Conservation (phyloP, 2,797 vertebrate genomes). For the Premnoplex brunnescens region DNA sequence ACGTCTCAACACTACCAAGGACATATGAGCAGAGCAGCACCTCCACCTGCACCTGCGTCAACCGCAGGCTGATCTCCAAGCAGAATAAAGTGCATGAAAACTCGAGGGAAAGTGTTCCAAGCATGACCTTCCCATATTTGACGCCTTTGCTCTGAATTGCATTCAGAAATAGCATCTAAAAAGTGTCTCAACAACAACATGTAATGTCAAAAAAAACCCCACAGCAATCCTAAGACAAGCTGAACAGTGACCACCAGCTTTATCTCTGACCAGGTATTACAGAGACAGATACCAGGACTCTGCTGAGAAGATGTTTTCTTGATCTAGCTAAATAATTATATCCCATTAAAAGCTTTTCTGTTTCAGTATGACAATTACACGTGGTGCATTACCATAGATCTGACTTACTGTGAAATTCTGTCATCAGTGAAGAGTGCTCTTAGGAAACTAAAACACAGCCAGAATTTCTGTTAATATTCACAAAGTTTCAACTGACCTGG, state of each 20-base stretch:
- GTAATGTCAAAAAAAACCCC: background rate
- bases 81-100: background rate
- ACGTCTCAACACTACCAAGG: background rate
- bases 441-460: background rate
- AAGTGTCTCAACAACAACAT: background rate
- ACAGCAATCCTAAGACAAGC: background rate
- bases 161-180: background rate
- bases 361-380: background rate
- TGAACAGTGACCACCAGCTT: background rate
- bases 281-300: background rate
- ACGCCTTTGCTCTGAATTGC: background rate
- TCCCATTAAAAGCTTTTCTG: background rate
- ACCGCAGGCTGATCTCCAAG: background rate
- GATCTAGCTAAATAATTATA: background rate
- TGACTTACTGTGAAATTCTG: background rate
- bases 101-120: background rate
- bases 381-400: accelerated
- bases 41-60: background rate
- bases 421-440: background rate
- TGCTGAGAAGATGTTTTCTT: background rate
- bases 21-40: accelerated
- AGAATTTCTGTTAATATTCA: background rate
- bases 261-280: background rate
- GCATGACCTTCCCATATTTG: background rate
- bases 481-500: background rate